These are phyloP conservation scores for Ectemnius lituratus DNA, from an alignment of 2,888 invertebrate genomes.

Conservation along the genomic window DNA sequence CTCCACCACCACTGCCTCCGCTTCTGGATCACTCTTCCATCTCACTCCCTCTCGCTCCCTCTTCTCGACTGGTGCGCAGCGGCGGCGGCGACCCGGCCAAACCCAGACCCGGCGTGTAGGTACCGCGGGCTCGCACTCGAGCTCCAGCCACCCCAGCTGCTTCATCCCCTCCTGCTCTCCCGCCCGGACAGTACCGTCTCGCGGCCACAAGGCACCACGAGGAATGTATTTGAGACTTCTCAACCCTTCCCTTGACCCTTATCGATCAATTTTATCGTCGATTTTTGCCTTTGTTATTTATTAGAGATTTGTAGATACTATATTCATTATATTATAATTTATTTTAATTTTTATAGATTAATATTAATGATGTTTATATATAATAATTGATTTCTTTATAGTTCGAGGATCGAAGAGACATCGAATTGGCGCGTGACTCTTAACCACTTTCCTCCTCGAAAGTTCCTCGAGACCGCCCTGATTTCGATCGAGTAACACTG, in stretches of 20 bases:
- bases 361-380: too few species aligned
- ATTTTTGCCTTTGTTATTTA: too few species aligned
- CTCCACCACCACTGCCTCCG: constrained; percentile 19
- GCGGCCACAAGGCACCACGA: constrained; percentile 21
- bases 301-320: too few species aligned
- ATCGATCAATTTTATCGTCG: too few species aligned
- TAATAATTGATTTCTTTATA: too few species aligned
- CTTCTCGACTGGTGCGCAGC: constrained; percentile 59
- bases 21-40: not conserved
- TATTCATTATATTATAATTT: too few species aligned
- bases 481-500: too few species aligned
- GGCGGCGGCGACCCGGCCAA: constrained; percentile 69
- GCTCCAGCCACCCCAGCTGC: constrained; percentile 67
- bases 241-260: not conserved
- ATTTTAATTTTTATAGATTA: too few species aligned
- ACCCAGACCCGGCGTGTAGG: constrained; percentile 68
- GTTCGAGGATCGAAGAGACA: too few species aligned
- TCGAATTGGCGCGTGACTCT: too few species aligned
- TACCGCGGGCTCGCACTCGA: constrained; percentile 65
- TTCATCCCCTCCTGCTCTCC: constrained; percentile 51
- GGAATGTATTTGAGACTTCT: not conserved
- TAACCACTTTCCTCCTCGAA: too few species aligned
- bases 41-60: constrained; percentile 30
- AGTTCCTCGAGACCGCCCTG: too few species aligned
- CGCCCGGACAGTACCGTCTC: constrained; percentile 49